phyloP scores from a whole-genome alignment of 2,797 vertebrate genomes.

The Atherinosoma microstoma region DNA sequence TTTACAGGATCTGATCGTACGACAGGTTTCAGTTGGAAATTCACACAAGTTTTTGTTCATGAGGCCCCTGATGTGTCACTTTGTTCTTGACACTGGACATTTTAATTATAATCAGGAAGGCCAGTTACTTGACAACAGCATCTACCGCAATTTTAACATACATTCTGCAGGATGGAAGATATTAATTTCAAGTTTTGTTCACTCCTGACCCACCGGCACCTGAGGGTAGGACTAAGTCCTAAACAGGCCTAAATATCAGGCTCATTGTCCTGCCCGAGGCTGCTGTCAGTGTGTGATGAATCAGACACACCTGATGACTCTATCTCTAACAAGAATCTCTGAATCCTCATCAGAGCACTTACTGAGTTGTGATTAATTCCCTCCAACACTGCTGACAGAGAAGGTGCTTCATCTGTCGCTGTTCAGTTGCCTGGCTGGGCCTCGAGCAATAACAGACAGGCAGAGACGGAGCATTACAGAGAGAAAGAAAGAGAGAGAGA shows the following conservation, averaged over 20 bases:
- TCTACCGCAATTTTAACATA: constrained; percentile 11
- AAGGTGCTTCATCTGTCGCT: constrained; percentile 88
- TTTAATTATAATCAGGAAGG: constrained; percentile 4
- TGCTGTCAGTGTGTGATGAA: constrained; percentile 89
- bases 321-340: constrained; percentile 93
- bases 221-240: constrained; percentile 70
- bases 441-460: constrained; percentile 80
- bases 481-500: constrained; percentile 43
- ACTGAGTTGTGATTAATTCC: constrained; percentile 94
- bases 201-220: constrained; percentile 67
- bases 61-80: background rate
- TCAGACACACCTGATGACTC: constrained; percentile 91
- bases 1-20: too few species aligned
- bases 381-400: constrained; percentile 89
- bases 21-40: too few species aligned
- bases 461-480: constrained; percentile 66
- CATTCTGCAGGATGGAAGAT: constrained; percentile 22
- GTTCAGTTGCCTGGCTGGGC: constrained; percentile 80
- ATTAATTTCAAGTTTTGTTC: constrained; percentile 47
- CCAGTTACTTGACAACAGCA: constrained; percentile 24
- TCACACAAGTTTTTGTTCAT: too few species aligned
- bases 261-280: constrained; percentile 84
- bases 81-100: constrained; percentile 5
- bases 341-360: constrained; percentile 94
- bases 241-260: constrained; percentile 81